Base-by-base conservation (phyloP, 1,140 invertebrate genomes). In the Cephus cinctus region DNA sequence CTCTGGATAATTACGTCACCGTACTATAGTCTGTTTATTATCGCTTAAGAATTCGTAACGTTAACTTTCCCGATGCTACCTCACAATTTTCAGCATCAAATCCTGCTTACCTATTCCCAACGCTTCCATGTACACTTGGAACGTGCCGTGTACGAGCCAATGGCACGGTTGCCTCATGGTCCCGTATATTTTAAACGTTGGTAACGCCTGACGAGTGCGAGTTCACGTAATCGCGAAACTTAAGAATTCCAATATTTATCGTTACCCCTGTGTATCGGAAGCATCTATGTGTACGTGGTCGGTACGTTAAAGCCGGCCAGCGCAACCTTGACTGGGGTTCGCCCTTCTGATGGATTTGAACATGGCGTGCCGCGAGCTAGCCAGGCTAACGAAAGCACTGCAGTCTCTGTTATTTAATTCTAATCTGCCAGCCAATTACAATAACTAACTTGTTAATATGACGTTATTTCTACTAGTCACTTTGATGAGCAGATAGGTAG, bases 321-420 rank as follows among this genome's bases (percentile, higher is more conserved):
- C 39, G 42, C 51, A 63, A 59, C 59, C 62, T 61, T 57, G 53
- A 55, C 56, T 51, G 50, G 36, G 53, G 52, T 57, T 58, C 49
- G 44, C 48, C 32, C 34, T 36, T 40, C 55, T 65, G 63, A 65
- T 62, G 54, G 63, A 64, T 65, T 60, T 39, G 57, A 48, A 52
- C 34, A 59, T 65, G 44, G 63, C 63, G 63, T 65, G 63, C 34
- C 8, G 18, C n/a, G 32, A 30, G 6, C 35, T 38, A 6, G 35
- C 9, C 30, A 12, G 35, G 42, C 42, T 30, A 19, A 36, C 35
- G 12, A 34, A 45, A 45, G 6, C n/a, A 22, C 22, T 27, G n/a
- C 22, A 15, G 22, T 15, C 38, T 32, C 25, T 35, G 44, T 47
- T 27, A 36, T 39, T 27, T 39, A 47, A 47, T 47, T 47, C 35